phyloP scores from a whole-genome alignment of 2,113 vertebrate genomes.

The Tonatia bakeri region DNA sequence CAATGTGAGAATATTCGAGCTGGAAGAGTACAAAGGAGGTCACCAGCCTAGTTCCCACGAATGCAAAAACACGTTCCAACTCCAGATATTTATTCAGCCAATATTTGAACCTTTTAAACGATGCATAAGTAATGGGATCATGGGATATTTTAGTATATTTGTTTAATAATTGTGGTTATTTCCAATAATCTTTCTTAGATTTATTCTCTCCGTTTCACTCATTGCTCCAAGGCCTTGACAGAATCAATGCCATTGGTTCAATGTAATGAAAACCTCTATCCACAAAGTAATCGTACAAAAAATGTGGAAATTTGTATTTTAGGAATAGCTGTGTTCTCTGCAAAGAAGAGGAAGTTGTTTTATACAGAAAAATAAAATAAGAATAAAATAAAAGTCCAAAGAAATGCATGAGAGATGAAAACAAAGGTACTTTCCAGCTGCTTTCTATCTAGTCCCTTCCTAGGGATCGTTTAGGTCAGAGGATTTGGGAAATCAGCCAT shows the following conservation, averaged over 20 bases:
- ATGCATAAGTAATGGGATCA: neutral
- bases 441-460: neutral
- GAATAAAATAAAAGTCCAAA: neutral
- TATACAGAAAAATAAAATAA: neutral
- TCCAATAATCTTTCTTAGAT: neutral
- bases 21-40: neutral
- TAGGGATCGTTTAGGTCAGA: neutral
- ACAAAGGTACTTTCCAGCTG: fast-evolving
- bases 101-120: neutral
- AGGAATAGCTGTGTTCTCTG: neutral
- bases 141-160: neutral
- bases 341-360: neutral
- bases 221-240: neutral
- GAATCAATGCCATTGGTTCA: neutral
- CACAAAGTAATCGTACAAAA: neutral
- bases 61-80: neutral
- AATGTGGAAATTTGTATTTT: neutral
- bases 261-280: neutral
- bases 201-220: neutral
- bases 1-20: neutral
- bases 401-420: neutral
- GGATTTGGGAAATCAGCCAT: neutral
- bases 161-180: neutral
- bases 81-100: neutral
- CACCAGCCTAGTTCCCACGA: neutral